Evolutionary conservation across 1,140 invertebrate species (phyloP).

Genomic region (Drosophila micromelanica): DNA sequence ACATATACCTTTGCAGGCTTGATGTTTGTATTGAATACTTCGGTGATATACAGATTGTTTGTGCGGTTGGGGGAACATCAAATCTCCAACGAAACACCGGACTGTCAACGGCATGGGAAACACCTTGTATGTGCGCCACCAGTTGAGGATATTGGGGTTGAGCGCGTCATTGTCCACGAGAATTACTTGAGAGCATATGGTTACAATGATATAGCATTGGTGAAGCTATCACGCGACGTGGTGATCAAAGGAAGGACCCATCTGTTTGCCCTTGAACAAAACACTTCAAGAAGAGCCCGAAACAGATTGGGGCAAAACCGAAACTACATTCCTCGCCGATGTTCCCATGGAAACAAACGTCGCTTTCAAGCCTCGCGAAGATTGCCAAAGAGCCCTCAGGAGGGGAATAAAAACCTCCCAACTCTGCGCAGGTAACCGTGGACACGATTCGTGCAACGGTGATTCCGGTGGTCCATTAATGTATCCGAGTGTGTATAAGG

Average conservation of each 20-base stretch:
- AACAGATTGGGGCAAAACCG: constrained; percentile 26
- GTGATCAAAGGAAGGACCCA: constrained; percentile 2
- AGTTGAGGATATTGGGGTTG: constrained; percentile 11
- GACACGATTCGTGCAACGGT: constrained; percentile 6
- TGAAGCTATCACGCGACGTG: constrained; percentile 4
- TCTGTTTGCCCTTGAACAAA: constrained; percentile 22
- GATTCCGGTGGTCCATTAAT: constrained; percentile 31
- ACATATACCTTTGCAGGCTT: no score
- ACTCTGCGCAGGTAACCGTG: constrained; percentile 8
- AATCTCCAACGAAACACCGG: not conserved
- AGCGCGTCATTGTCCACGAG: constrained; percentile 6
- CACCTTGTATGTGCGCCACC: not conserved
- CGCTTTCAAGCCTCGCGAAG: rapidly evolving
- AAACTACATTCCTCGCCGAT: not conserved
- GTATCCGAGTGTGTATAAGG: not conserved
- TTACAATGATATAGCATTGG: constrained; percentile 28
- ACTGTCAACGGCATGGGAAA: not conserved
- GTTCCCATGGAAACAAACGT: not conserved
- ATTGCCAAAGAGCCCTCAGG: not conserved
- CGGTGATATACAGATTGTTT: not conserved
- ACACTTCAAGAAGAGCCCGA: not conserved
- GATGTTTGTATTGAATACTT: no score
- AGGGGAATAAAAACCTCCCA: not conserved
- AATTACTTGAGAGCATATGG: not conserved
- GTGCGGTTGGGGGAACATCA: constrained; percentile 34